phyloP scores from a whole-genome alignment of 2,113 vertebrate species.

The Melanotaenia duboulayi region DNA sequence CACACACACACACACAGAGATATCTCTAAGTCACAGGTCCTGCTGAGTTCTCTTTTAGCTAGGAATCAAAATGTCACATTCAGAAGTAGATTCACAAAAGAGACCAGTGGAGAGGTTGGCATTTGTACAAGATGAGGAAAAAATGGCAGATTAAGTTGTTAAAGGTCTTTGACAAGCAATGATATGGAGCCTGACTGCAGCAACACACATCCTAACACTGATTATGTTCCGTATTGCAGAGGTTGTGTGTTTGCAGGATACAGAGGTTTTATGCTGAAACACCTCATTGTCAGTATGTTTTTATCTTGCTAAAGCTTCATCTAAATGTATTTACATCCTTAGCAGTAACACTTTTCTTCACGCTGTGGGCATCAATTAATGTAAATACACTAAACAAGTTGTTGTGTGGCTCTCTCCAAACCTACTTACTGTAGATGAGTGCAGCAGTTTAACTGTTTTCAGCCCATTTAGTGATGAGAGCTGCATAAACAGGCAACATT shows the following conservation, averaged over 20 bases:
- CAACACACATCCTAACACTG: constrained; percentile 6
- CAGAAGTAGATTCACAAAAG: constrained; percentile 30
- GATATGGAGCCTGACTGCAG: constrained; percentile 6
- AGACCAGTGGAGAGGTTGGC: constrained; percentile 14
- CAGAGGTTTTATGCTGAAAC: background rate
- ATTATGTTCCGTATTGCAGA: background rate
- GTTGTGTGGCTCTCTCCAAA: background rate
- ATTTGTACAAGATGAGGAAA: constrained; percentile 32
- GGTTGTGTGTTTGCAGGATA: background rate
- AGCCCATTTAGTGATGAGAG: constrained; percentile 2
- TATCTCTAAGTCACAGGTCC: constrained; percentile 23
- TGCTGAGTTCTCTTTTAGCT: constrained; percentile 23
- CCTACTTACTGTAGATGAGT: background rate
- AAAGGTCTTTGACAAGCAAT: constrained; percentile 28
- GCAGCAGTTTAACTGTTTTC: constrained; percentile 9
- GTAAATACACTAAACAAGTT: background rate
- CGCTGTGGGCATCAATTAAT: background rate
- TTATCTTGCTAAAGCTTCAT: background rate
- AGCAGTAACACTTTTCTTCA: constrained; percentile 8
- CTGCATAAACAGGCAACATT: background rate
- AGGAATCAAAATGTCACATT: constrained; percentile 42
- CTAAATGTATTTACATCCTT: background rate
- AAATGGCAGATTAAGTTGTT: constrained; percentile 1
- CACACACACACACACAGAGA: constrained; percentile 8
- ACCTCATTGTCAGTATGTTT: background rate